Percentiles rank a stretch among this genome's conserved stretches.
Evolutionary conservation across 2,888 invertebrate species (phyloP).

Genomic region (Eumacrocentrus americanus): DNA sequence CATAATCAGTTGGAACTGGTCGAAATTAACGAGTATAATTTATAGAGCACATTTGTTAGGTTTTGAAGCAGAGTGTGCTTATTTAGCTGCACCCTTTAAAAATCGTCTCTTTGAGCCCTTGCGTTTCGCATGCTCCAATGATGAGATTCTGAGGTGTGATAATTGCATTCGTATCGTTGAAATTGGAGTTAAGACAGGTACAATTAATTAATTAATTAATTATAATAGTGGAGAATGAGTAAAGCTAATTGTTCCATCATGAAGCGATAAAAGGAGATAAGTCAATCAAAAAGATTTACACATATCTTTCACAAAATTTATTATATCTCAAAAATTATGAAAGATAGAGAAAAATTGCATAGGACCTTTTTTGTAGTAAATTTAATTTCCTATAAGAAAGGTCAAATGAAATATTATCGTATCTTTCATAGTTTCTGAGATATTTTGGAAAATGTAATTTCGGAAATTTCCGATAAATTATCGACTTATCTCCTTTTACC

Average conservation of each 20-base stretch:
- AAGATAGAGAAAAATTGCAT: too few species aligned
- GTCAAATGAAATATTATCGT: too few species aligned
- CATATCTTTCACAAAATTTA: too few species aligned
- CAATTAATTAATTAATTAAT: neutral
- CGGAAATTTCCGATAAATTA: neutral
- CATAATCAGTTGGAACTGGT: slow-evolving; percentile 41
- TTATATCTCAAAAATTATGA: neutral
- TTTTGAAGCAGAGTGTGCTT: slow-evolving; percentile 52
- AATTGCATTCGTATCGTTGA: slow-evolving; percentile 50
- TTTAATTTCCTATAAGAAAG: too few species aligned
- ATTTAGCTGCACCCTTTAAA: slow-evolving; percentile 43
- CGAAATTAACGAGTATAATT: slow-evolving; percentile 39
- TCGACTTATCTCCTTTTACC: too few species aligned
- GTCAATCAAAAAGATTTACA: too few species aligned
- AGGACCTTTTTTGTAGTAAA: too few species aligned
- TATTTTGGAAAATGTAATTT: neutral
- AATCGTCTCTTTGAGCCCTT: slow-evolving; percentile 45
- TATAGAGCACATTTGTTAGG: slow-evolving; percentile 50
- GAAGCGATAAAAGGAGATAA: too few species aligned
- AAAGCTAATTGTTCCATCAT: too few species aligned
- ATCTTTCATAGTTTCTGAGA: too few species aligned
- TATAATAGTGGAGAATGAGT: too few species aligned
- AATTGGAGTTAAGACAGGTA: slow-evolving; percentile 57
- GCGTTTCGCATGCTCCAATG: slow-evolving; percentile 42
- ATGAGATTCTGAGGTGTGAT: slow-evolving; percentile 45